phyloP scores from a whole-genome alignment of 1,140 invertebrate genomes.

The Meloidogyne chitwoodi region DNA sequence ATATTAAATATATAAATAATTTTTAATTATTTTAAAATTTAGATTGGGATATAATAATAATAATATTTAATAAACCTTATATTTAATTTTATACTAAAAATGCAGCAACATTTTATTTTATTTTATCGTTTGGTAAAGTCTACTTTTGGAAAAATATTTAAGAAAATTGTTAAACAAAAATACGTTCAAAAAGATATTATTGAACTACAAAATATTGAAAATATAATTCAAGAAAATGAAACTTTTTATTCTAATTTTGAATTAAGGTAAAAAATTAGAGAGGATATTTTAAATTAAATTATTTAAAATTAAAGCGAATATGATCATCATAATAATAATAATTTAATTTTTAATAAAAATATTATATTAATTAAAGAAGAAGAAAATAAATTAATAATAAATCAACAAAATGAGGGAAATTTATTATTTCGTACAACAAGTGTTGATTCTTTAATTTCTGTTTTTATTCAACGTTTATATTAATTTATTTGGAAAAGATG shows the following conservation, averaged over 20 bases:
- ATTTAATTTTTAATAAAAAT: background rate
- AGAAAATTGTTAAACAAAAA: background rate
- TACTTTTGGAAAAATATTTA: background rate
- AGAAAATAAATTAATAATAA: no score
- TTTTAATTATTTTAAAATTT: no score
- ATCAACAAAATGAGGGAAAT: background rate
- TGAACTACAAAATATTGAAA: background rate
- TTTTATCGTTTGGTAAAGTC: background rate
- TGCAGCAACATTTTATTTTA: background rate
- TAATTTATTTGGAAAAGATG: background rate
- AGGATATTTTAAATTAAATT: no score
- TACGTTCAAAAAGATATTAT: background rate
- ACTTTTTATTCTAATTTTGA: no score
- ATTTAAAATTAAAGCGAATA: no score
- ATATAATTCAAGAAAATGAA: no score
- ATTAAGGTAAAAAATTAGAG: no score
- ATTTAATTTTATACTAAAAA: background rate
- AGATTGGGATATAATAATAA: no score
- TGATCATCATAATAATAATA: background rate
- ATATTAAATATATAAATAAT: no score
- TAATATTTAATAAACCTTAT: no score
- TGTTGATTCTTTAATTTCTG: background rate
- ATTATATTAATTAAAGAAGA: background rate
- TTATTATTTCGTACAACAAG: background rate
- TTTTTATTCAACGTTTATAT: background rate